These are phyloP conservation scores for Bursaphelenchus okinawaensis DNA, from an alignment of 2,888 invertebrate species.

Conservation along the genomic window DNA sequence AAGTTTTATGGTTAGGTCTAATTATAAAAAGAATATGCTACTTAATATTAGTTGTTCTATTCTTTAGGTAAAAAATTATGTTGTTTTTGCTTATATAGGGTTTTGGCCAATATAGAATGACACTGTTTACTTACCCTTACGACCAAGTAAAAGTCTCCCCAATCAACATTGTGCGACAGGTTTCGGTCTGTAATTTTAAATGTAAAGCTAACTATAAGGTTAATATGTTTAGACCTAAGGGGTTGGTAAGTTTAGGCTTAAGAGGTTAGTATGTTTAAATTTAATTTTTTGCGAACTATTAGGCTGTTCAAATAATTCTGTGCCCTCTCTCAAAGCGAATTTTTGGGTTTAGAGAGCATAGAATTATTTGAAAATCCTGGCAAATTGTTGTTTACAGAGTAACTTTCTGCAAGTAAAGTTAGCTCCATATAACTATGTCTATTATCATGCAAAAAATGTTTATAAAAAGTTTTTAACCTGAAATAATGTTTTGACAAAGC, in stretches of 20 bases:
- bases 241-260: too few relatives aligned
- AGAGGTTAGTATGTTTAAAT: too few relatives aligned
- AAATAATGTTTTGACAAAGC: not conserved
- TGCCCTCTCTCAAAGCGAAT: not conserved
- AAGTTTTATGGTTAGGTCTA: slow-evolving; percentile 1
- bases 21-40: slow-evolving; percentile 5
- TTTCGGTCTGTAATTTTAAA: slow-evolving; percentile 52
- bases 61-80: too few relatives aligned
- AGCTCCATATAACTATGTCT: not conserved
- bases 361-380: too few relatives aligned
- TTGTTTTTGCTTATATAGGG: too few relatives aligned
- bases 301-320: not conserved
- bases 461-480: not conserved
- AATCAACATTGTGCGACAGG: slow-evolving; percentile 42
- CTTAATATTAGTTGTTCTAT: too few relatives aligned
- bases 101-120: not conserved
- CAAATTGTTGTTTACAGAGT: too few relatives aligned
- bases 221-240: too few relatives aligned
- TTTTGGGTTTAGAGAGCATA: too few relatives aligned
- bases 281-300: too few relatives aligned
- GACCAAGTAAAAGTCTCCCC: slow-evolving; percentile 57
- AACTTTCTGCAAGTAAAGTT: not conserved
- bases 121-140: slow-evolving; percentile 36
- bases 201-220: too few relatives aligned
- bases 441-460: not conserved